Percentiles rank a stretch among this genome's conserved stretches.
Evolutionary conservation across 2,888 invertebrate species (phyloP).

Genomic region (Podotricha telesiphe): DNA sequence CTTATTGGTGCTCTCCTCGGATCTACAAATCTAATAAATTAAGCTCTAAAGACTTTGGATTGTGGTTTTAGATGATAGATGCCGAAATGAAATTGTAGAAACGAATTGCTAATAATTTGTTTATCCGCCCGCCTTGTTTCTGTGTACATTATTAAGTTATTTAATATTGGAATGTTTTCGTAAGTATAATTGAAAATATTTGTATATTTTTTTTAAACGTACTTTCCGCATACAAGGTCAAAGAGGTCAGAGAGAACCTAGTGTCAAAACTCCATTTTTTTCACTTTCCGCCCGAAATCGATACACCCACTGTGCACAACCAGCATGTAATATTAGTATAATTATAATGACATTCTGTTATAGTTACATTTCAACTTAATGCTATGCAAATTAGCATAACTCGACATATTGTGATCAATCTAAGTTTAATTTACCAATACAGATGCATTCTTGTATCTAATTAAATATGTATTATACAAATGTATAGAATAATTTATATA

Average conservation of each 20-base stretch:
- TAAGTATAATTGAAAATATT: too few relatives aligned
- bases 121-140: background rate
- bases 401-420: slow-evolving; percentile 20
- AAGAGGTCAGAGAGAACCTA: too few relatives aligned
- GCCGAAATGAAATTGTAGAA: slow-evolving; percentile 2
- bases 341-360: background rate
- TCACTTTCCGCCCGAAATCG: too few relatives aligned
- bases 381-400: slow-evolving; percentile 27
- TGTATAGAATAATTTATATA: too few relatives aligned
- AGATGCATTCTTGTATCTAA: slow-evolving; percentile 6
- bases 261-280: too few relatives aligned
- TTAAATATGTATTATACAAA: background rate
- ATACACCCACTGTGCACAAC: too few relatives aligned
- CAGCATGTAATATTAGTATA: background rate
- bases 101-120: background rate
- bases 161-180: too few relatives aligned
- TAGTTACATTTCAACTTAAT: slow-evolving; percentile 14
- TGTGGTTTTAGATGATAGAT: slow-evolving; percentile 6
- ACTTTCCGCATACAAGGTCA: too few relatives aligned
- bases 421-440: slow-evolving; percentile 13
- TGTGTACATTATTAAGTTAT: background rate
- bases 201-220: too few relatives aligned
- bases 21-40: slow-evolving; percentile 3
- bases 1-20: background rate
- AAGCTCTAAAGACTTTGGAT: background rate